Conservation (phyloP, 1,140 invertebrate genomes). For the Phortica variegata region DNA sequence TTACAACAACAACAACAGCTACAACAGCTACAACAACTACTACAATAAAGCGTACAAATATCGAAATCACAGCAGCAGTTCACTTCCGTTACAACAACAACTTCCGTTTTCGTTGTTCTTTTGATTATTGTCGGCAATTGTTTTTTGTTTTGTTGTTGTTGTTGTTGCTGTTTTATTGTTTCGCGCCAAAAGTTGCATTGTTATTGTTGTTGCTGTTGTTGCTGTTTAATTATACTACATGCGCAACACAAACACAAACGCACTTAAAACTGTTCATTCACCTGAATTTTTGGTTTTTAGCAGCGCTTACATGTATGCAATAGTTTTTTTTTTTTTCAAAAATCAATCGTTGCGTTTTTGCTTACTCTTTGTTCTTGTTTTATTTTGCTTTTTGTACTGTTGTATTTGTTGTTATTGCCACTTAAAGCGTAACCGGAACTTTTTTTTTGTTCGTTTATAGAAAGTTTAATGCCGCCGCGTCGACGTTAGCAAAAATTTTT, state of each 20-base stretch:
- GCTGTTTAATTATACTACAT: not conserved
- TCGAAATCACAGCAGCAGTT: conserved; percentile 21
- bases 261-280: conserved; percentile 48
- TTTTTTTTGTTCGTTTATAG: too few relatives aligned
- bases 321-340: conserved; percentile 26
- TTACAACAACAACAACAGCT: conserved; percentile 9
- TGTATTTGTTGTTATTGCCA: too few relatives aligned
- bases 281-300: conserved; percentile 41
- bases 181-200: too few relatives aligned
- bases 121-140: conserved; percentile 8
- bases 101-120: conserved; percentile 34
- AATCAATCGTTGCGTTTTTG: too few relatives aligned
- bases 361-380: too few relatives aligned
- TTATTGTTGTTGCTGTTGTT: not conserved
- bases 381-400: too few relatives aligned
- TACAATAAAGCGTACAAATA: conserved; percentile 9
- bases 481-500: too few relatives aligned
- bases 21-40: not conserved
- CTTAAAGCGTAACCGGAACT: too few relatives aligned
- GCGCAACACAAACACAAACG: conserved; percentile 26
- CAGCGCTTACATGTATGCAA: conserved; percentile 20
- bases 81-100: conserved; percentile 41
- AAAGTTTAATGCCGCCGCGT: too few relatives aligned
- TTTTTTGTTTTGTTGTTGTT: conserved; percentile 8
- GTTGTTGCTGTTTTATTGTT: conserved; percentile 11